These are phyloP conservation scores for Globodera ellingtonae DNA, from an alignment of 1,140 invertebrate species.

Conservation along the genomic window DNA sequence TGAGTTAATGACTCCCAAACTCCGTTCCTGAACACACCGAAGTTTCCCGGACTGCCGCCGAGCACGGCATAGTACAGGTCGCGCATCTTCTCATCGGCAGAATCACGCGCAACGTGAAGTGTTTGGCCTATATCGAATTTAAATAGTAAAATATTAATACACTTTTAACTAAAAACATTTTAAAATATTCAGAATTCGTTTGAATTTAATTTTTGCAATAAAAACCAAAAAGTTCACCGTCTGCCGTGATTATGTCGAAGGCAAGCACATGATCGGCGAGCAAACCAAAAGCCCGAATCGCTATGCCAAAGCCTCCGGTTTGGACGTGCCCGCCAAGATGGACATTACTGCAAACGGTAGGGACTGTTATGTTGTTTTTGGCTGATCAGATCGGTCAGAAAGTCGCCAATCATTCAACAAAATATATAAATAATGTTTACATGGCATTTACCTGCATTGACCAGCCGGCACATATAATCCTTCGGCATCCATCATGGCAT, in stretches of 20 bases:
- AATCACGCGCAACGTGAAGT: not conserved
- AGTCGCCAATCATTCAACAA: no score
- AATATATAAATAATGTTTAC: no score
- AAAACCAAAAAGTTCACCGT: not conserved
- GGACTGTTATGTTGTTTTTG: no score
- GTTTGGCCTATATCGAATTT: not conserved
- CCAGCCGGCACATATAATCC: no score
- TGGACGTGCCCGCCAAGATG: not conserved
- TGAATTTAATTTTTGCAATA: not conserved
- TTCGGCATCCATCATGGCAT: no score
- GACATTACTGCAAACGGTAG: not conserved
- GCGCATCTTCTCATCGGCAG: not conserved
- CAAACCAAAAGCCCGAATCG: not conserved
- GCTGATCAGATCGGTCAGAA: no score
- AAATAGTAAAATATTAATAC: not conserved
- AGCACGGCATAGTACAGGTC: slow-evolving; percentile 7
- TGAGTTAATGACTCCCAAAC: no score
- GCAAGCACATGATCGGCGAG: not conserved
- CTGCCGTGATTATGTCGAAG: not conserved
- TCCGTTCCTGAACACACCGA: not conserved
- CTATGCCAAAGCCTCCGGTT: not conserved
- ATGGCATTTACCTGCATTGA: no score
- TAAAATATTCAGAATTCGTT: no score
- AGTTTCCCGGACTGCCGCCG: slow-evolving; percentile 16
- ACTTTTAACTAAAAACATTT: no score